These are phyloP conservation scores for Poecile montanus DNA, from an alignment of 2,797 vertebrate genomes.

Conservation along the genomic window DNA sequence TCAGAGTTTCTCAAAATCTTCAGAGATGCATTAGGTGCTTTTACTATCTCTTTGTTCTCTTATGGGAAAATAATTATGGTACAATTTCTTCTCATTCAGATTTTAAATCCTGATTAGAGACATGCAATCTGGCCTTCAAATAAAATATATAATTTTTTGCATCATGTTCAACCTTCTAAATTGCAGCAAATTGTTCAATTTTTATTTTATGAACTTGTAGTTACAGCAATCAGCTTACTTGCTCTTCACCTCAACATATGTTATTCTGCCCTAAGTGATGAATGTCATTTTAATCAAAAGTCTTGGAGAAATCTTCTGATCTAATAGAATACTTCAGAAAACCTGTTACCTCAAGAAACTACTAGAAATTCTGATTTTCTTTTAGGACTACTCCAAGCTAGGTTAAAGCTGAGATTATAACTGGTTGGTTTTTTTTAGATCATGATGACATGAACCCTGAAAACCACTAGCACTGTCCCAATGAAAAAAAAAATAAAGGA, in stretches of 20 bases:
- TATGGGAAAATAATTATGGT: conserved; percentile 67
- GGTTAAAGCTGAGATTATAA: not conserved
- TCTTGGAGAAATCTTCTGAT: conserved; percentile 31
- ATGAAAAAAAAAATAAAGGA: not conserved
- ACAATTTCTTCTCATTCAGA: conserved; percentile 72
- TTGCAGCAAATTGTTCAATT: conserved; percentile 77
- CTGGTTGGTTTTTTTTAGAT: not conserved
- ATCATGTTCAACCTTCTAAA: conserved; percentile 63
- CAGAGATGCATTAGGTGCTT: conserved; percentile 48
- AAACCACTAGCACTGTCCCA: not conserved
- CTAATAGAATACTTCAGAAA: not conserved
- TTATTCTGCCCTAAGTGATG: conserved; percentile 3
- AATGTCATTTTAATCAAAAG: conserved; percentile 61
- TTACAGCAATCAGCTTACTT: conserved; percentile 65
- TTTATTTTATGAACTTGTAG: conserved; percentile 58
- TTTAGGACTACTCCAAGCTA: not conserved
- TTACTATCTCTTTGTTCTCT: conserved; percentile 60
- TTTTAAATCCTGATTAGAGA: conserved; percentile 74
- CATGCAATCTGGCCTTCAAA: conserved; percentile 67
- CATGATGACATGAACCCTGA: not conserved
- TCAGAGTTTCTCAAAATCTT: conserved; percentile 41
- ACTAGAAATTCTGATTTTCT: not conserved
- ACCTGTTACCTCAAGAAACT: not conserved
- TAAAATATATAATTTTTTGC: conserved; percentile 71
- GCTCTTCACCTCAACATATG: conserved; percentile 12